Conservation (phyloP, 1,140 invertebrate species). For the Tetramorium alpestre region DNA sequence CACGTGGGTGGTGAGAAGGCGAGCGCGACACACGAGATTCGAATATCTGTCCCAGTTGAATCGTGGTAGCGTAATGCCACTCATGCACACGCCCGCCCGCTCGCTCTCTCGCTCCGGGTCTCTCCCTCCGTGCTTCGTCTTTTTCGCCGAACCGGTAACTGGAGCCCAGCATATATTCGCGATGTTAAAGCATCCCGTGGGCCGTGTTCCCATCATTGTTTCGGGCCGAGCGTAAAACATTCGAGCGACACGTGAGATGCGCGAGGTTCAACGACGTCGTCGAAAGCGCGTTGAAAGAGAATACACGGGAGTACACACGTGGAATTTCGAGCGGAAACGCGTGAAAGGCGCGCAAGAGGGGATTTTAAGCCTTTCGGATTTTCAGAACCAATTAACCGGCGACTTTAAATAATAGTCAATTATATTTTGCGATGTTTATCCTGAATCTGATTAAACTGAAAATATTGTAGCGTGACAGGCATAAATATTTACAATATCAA, state of each 20-base stretch:
- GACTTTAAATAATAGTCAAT: not conserved
- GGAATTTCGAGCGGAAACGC: slow-evolving; percentile 1
- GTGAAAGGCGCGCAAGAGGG: not conserved
- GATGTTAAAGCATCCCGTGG: slow-evolving; percentile 9
- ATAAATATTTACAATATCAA: too few species aligned
- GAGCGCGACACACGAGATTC: slow-evolving; percentile 23
- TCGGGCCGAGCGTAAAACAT: slow-evolving; percentile 54
- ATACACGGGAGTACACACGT: not conserved
- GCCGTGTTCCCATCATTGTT: slow-evolving; percentile 67
- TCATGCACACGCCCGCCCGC: slow-evolving; percentile 13
- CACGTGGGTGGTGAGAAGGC: slow-evolving; percentile 33
- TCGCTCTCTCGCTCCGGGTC: not conserved
- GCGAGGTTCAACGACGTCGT: slow-evolving; percentile 23
- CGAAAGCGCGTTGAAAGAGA: slow-evolving; percentile 27
- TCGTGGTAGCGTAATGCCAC: slow-evolving; percentile 27
- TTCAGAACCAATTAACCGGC: not conserved
- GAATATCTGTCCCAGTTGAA: slow-evolving; percentile 28
- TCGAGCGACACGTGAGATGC: slow-evolving; percentile 36
- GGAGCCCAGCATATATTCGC: not conserved
- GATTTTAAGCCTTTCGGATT: not conserved
- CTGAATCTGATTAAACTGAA: not conserved
- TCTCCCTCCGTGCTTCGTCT: not conserved
- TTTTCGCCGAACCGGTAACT: slow-evolving; percentile 19
- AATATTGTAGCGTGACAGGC: not conserved
- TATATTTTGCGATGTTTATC: not conserved